These are phyloP conservation scores for Lipophrys pholis DNA, from an alignment of 2,113 vertebrate species.

Conservation along the genomic window DNA sequence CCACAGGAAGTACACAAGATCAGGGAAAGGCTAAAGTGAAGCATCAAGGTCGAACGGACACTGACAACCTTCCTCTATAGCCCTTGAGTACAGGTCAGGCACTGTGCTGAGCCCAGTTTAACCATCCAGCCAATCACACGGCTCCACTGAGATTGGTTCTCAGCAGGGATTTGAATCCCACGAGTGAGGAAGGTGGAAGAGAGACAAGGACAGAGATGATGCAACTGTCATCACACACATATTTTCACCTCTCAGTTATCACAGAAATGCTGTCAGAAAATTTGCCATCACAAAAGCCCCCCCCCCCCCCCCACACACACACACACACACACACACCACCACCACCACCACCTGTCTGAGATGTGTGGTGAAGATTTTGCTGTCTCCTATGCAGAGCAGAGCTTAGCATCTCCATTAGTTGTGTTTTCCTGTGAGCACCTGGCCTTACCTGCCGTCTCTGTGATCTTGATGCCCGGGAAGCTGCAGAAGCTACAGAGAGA, in stretches of 20 bases:
- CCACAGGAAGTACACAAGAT: too few relatives aligned
- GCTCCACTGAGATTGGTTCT: background rate
- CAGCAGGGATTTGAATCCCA: slow-evolving; percentile 24
- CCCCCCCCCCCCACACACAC: background rate
- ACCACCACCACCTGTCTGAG: slow-evolving; percentile 25
- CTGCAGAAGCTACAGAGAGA: slow-evolving; percentile 88
- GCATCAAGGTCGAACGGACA: slow-evolving; percentile 7
- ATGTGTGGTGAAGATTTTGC: slow-evolving; percentile 22
- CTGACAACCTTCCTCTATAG: slow-evolving; percentile 4
- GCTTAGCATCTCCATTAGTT: slow-evolving; percentile 1
- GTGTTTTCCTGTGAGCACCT: background rate
- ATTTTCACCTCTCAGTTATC: slow-evolving; percentile 11
- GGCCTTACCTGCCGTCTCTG: slow-evolving; percentile 63
- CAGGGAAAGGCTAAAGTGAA: slow-evolving; percentile 1
- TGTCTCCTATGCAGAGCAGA: slow-evolving; percentile 4
- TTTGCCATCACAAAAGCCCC: slow-evolving; percentile 30
- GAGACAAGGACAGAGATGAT: slow-evolving; percentile 9
- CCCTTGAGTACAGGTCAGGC: slow-evolving; percentile 10
- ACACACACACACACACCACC: too few relatives aligned
- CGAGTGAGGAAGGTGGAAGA: background rate
- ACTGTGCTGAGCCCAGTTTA: background rate
- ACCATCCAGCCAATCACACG: slow-evolving; percentile 20
- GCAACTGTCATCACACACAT: slow-evolving; percentile 29
- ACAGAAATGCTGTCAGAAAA: slow-evolving; percentile 41
- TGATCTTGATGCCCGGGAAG: slow-evolving; percentile 87